These are phyloP conservation scores for Orchestia grillus DNA, from an alignment of 1,140 invertebrate species.

Conservation along the genomic window DNA sequence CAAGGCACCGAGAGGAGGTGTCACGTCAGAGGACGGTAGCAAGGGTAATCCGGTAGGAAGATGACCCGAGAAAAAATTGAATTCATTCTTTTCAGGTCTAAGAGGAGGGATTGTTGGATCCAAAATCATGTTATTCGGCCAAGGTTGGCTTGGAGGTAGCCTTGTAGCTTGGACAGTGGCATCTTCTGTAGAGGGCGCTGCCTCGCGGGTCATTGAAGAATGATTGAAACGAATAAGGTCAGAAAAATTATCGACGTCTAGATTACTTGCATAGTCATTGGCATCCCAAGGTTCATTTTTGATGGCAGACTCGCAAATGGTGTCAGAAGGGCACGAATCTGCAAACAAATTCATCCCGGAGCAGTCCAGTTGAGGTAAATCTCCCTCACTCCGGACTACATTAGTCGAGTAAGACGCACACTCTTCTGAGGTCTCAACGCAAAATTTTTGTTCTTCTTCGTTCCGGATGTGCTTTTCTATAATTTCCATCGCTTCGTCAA, in stretches of 20 bases:
- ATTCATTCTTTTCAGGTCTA: background rate
- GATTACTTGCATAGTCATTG: background rate
- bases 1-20: background rate
- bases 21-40: background rate
- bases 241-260: background rate
- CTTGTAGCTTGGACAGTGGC: background rate
- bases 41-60: background rate
- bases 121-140: background rate
- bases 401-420: background rate
- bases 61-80: background rate
- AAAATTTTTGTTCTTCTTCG: background rate
- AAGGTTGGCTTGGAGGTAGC: background rate
- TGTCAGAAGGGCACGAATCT: background rate
- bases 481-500: conserved; percentile 38
- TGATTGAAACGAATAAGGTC: conserved; percentile 32
- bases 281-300: conserved; percentile 19
- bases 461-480: conserved; percentile 16
- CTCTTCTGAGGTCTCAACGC: background rate
- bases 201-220: background rate
- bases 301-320: background rate
- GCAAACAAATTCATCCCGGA: background rate
- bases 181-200: background rate
- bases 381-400: background rate
- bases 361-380: background rate
- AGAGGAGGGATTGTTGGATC: background rate